Evolutionary conservation across 2,797 vertebrate species (phyloP), one percentile per base, ranked within the genome.

Genomic region (Euthynnus affinis): DNA sequence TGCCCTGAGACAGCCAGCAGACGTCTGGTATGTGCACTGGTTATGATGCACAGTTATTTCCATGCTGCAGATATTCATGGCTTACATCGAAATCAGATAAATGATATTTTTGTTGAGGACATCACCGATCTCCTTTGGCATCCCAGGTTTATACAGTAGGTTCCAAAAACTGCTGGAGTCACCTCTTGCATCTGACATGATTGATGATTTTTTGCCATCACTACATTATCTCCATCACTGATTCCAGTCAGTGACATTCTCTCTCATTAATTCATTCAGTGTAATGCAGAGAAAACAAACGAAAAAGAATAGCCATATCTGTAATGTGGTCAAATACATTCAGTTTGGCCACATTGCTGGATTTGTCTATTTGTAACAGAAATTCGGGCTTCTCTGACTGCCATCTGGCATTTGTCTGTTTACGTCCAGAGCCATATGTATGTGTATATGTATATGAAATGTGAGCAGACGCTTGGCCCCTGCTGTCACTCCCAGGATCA

Each of bases 121-220:
- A 55, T 67, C 18, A 53, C 22, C 15, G 7, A 46, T 18, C 46
- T 53, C 23, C 17, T 34, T 15, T 32, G 55, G 52, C 23, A 57
- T 49, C 23, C 18, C 25, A 9, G 25, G 14, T 44, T 46, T 34
- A 37, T 27, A 25, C 9, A 49, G 20, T 29, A 23, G 25, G 10
- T 58, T 59, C n/a, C 20, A 40, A 46, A 57, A 9, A 57, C 48
- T 52, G 52, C 37, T 60, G 34, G 53, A 60, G 7, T 58, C 29
- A 52, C 51, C 46, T 51, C 15, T 49, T 48, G 18, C 25, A 52
- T 17, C 22, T n/a, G 40, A 48, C 6, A 37, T 25, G 55, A 59
- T 53, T 66, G 34, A 27, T 40, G 46, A 48, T 59, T 60, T 46
- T 79, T 22, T 18, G 52, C n/a, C 34, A 60, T 29, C 63, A 37